Conservation (phyloP, 1,140 invertebrate species). For the Penaeus vannamei region DNA sequence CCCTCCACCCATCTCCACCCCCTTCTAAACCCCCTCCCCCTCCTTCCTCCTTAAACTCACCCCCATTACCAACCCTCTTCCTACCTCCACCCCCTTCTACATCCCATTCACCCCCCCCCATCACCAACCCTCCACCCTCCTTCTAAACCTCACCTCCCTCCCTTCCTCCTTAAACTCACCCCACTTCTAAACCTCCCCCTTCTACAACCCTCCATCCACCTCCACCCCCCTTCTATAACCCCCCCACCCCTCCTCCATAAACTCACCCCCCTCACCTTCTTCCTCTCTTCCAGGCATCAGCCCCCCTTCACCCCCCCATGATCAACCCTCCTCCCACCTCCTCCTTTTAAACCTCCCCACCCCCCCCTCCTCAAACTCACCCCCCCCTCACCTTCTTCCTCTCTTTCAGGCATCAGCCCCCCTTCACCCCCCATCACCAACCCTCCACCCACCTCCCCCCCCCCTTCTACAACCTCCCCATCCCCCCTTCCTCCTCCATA, state of each 20-base stretch:
- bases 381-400: no score
- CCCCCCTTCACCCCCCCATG: no score
- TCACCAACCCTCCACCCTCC: background rate
- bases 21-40: background rate
- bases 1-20: background rate
- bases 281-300: slow-evolving; percentile 78
- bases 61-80: background rate
- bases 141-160: background rate
- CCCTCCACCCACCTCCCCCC: background rate
- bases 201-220: background rate
- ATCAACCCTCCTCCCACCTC: background rate
- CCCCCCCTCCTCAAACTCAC: no score
- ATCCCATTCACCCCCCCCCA: no score
- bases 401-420: background rate
- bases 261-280: background rate
- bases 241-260: background rate
- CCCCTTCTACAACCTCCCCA: background rate
- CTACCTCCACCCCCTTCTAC: background rate
- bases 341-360: no score
- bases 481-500: background rate
- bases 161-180: no score
- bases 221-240: background rate
- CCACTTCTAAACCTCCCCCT: background rate
- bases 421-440: no score
- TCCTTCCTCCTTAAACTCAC: background rate